These are phyloP conservation scores for Calliopsis andreniformis DNA, from an alignment of 1,140 invertebrate species.

Conservation along the genomic window DNA sequence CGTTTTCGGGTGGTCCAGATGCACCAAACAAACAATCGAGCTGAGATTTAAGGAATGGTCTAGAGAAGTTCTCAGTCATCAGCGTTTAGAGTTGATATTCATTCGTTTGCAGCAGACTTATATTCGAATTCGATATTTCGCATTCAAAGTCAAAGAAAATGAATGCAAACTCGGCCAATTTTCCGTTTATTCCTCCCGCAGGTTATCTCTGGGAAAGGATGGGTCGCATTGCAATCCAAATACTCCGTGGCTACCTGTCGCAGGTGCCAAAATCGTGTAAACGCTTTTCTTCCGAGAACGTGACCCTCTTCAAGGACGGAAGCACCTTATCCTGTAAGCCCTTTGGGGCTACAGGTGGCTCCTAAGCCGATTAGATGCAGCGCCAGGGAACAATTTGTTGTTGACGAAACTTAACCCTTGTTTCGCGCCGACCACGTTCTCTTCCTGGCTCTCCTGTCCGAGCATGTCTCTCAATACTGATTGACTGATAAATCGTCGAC, in stretches of 20 bases:
- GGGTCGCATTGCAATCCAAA: conserved; percentile 32
- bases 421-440: conserved; percentile 38
- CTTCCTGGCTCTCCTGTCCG: not conserved
- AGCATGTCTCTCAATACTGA: not conserved
- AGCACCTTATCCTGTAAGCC: conserved; percentile 42
- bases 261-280: conserved; percentile 53
- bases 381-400: conserved; percentile 64
- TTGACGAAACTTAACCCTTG: conserved; percentile 67
- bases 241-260: conserved; percentile 26
- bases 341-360: conserved; percentile 64
- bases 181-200: not conserved
- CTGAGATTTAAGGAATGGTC: too few species aligned
- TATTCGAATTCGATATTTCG: too few species aligned
- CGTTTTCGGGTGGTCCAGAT: not conserved
- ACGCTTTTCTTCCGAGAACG: conserved; percentile 25
- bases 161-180: not conserved
- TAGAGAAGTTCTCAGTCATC: too few species aligned
- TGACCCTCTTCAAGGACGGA: conserved; percentile 45
- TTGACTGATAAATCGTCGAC: conserved; percentile 13
- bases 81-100: too few species aligned
- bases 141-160: too few species aligned
- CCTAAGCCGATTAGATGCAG: conserved; percentile 70
- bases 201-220: not conserved
- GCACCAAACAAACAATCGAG: conserved; percentile 8
- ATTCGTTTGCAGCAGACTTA: too few species aligned